A percentile compares a stretch with the other conserved stretches of the same genome.
Evolutionary conservation across 2,113 vertebrate species (phyloP).

Genomic region (Parotia lawesii): DNA sequence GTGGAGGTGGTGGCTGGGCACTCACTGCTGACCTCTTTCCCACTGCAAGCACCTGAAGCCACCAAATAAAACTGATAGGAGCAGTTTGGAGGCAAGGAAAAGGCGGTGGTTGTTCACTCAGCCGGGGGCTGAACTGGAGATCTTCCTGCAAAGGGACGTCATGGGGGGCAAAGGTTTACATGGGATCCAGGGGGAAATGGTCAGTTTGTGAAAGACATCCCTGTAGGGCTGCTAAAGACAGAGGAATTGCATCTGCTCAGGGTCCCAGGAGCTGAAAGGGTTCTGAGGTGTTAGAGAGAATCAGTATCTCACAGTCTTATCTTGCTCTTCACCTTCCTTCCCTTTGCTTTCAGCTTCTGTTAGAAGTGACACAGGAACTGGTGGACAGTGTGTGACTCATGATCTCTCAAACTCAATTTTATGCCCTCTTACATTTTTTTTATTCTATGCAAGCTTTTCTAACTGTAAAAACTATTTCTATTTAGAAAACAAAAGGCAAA

Average conservation of each 20-base stretch:
- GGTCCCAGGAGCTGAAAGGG: not conserved
- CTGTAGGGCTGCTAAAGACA: not conserved
- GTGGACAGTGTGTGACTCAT: accelerated
- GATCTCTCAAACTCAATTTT: not conserved
- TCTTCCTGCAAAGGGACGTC: not conserved
- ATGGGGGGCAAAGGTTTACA: not conserved
- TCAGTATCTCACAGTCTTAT: not conserved
- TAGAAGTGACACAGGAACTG: not conserved
- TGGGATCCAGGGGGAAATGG: not conserved
- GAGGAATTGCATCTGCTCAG: not conserved
- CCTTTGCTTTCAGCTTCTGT: not conserved
- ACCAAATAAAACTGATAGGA: not conserved
- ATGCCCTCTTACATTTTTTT: not conserved
- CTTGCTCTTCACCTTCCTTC: not conserved
- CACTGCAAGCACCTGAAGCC: not conserved
- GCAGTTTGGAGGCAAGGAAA: not conserved
- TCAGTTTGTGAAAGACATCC: not conserved
- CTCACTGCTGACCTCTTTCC: not conserved
- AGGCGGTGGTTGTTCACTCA: not conserved
- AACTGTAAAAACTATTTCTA: not conserved
- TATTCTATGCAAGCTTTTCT: not conserved
- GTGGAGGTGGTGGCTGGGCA: not conserved
- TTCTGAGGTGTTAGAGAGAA: not conserved
- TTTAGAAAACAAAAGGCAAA: not conserved
- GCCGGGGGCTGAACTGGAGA: not conserved